These are phyloP conservation scores for Raja brachyura DNA, from an alignment of 2,113 vertebrate species.

Conservation along the genomic window DNA sequence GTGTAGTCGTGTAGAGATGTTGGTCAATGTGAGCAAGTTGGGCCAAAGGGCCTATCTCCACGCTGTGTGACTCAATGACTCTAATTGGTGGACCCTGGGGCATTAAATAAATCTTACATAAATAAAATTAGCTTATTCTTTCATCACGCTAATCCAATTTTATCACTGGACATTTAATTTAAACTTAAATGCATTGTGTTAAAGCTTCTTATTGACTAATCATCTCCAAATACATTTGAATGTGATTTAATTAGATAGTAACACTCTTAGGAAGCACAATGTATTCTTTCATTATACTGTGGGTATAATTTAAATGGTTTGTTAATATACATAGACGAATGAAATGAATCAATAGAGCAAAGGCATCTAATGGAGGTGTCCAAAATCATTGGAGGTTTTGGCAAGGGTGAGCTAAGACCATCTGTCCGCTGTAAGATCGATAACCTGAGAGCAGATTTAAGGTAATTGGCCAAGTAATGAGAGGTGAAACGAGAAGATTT, in stretches of 20 bases:
- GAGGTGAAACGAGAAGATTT: neutral
- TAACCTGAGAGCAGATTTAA: neutral
- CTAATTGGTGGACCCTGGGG: no score
- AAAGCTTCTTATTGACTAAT: neutral
- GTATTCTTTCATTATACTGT: neutral
- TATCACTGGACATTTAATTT: neutral
- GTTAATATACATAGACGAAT: neutral
- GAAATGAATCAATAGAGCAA: neutral
- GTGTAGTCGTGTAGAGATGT: no score
- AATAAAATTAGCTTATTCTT: neutral
- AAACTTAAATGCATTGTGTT: neutral
- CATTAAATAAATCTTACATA: neutral
- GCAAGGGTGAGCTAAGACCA: neutral
- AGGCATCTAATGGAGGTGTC: neutral
- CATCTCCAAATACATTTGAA: neutral
- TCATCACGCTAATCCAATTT: neutral
- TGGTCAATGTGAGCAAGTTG: no score
- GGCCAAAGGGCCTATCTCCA: no score
- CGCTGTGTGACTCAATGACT: no score
- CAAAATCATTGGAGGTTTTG: neutral
- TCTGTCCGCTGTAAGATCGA: neutral
- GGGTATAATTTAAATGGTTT: neutral
- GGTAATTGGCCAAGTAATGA: neutral
- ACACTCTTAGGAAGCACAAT: neutral
- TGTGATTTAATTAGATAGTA: neutral